Percentiles rank a stretch among this genome's conserved stretches.
Evolutionary conservation across 2,113 vertebrate genomes (phyloP).

Genomic region (Periophthalmodon schlosseri): DNA sequence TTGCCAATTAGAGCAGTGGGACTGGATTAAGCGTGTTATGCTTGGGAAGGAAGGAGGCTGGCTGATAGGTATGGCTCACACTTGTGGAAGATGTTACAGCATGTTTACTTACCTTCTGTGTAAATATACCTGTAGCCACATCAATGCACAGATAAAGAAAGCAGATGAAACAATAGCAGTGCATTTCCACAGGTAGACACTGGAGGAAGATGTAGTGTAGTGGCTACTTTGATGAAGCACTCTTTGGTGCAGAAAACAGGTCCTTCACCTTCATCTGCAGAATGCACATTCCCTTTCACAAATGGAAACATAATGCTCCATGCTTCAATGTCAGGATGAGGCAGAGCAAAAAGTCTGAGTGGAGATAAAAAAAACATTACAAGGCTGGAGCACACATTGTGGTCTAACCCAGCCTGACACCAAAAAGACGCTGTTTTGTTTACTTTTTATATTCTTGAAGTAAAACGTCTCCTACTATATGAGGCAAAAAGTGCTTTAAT

Average conservation of each 20-base stretch:
- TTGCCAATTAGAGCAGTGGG: slow-evolving; percentile 65
- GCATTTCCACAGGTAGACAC: slow-evolving; percentile 18
- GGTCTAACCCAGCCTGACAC: slow-evolving; percentile 27
- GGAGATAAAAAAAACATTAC: slow-evolving; percentile 1
- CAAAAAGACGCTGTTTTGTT: slow-evolving; percentile 28
- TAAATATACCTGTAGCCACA: slow-evolving; percentile 20
- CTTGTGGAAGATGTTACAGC: slow-evolving; percentile 6
- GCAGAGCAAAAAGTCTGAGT: slow-evolving; percentile 12
- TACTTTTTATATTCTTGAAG: slow-evolving; percentile 27
- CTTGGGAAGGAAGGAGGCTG: slow-evolving; percentile 32
- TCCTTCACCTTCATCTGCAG: slow-evolving; percentile 34
- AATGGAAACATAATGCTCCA: slow-evolving; percentile 34
- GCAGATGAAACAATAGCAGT: slow-evolving; percentile 43
- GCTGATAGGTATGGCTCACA: slow-evolving; percentile 15
- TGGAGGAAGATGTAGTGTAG: slow-evolving; percentile 27
- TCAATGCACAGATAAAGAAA: slow-evolving; percentile 34
- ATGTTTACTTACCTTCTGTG: slow-evolving; percentile 24
- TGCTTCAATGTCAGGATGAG: slow-evolving; percentile 22
- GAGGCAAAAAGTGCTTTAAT: slow-evolving; percentile 32
- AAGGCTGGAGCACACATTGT: slow-evolving; percentile 13
- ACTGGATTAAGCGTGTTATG: slow-evolving; percentile 57
- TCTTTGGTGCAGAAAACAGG: slow-evolving; percentile 35
- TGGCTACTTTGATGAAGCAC: slow-evolving; percentile 54
- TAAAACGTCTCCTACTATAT: slow-evolving; percentile 30
- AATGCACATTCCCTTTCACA: slow-evolving; percentile 20